Evolutionary conservation across 1,140 invertebrate genomes (phyloP).

Genomic region (Aphaenogaster floridana): DNA sequence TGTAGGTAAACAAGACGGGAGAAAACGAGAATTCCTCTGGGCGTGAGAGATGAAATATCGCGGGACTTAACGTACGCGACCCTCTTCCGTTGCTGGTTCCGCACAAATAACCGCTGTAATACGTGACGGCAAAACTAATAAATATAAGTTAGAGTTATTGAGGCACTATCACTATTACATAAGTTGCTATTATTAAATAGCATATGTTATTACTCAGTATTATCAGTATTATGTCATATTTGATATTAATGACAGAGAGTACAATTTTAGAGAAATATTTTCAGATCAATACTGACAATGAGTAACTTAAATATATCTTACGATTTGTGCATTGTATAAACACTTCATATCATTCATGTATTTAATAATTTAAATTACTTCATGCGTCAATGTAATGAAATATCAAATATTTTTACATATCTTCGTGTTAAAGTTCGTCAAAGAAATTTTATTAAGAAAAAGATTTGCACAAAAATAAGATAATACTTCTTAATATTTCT

Average conservation of each 20-base stretch:
- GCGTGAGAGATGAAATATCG: constrained; percentile 74
- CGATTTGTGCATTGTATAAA: background rate
- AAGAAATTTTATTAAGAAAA: background rate
- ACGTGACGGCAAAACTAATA: constrained; percentile 13
- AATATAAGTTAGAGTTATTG: background rate
- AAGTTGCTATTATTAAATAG: background rate
- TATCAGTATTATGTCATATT: background rate
- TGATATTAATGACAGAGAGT: background rate
- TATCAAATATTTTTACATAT: background rate
- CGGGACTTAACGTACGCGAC: constrained; percentile 64
- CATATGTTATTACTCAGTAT: background rate
- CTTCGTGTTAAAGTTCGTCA: background rate
- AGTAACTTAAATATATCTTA: background rate
- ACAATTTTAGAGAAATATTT: background rate
- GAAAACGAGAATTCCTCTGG: constrained; percentile 67
- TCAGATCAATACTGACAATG: background rate
- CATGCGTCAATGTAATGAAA: background rate
- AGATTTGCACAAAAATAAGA: background rate
- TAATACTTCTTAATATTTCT: background rate
- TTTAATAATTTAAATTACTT: background rate
- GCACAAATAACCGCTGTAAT: constrained; percentile 67
- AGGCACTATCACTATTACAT: background rate
- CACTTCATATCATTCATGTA: background rate
- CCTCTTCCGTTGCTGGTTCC: constrained; percentile 26
- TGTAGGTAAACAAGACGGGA: constrained; percentile 71